Evolutionary conservation across 2,888 invertebrate species (phyloP).

Genomic region (Lathronympha strigana): DNA sequence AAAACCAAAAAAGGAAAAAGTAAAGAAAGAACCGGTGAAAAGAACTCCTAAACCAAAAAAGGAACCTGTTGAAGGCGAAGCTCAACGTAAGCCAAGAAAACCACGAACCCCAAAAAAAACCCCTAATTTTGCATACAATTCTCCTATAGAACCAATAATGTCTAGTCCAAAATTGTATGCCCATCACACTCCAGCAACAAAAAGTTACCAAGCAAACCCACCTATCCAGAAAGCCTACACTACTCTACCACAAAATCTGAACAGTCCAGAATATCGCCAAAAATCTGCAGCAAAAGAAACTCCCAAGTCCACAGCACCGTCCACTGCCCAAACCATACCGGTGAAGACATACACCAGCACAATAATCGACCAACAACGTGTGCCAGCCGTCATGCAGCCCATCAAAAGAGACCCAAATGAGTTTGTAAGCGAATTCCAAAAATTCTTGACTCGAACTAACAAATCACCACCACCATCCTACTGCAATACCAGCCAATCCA

Average conservation of each 20-base stretch:
- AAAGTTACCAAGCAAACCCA: constrained; percentile 25
- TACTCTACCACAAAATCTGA: constrained; percentile 23
- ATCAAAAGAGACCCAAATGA: constrained; percentile 74
- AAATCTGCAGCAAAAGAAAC: constrained; percentile 29
- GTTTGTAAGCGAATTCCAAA: constrained; percentile 73
- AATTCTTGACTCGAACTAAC: constrained; percentile 62
- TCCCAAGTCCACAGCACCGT: constrained; percentile 16
- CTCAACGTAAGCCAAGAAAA: constrained; percentile 68
- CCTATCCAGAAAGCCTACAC: constrained; percentile 12
- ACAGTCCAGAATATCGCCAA: constrained; percentile 29
- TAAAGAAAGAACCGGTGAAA: constrained; percentile 55
- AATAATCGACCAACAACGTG: constrained; percentile 53
- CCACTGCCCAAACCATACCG: constrained; percentile 39
- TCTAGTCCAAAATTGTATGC: constrained; percentile 52
- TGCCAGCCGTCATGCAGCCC: constrained; percentile 62
- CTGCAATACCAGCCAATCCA: constrained; percentile 42
- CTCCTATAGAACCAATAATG: constrained; percentile 65
- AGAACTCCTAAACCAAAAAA: constrained; percentile 50
- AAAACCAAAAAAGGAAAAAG: constrained; percentile 54
- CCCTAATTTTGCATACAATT: constrained; percentile 60
- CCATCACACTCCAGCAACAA: constrained; percentile 12
- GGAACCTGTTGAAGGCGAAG: constrained; percentile 40
- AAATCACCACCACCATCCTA: constrained; percentile 22
- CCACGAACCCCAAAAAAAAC: constrained; percentile 65
- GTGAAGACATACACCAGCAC: constrained; percentile 48